phyloP scores from a whole-genome alignment of 2,888 invertebrate species.

The Leptinotarsa rubiginosa region DNA sequence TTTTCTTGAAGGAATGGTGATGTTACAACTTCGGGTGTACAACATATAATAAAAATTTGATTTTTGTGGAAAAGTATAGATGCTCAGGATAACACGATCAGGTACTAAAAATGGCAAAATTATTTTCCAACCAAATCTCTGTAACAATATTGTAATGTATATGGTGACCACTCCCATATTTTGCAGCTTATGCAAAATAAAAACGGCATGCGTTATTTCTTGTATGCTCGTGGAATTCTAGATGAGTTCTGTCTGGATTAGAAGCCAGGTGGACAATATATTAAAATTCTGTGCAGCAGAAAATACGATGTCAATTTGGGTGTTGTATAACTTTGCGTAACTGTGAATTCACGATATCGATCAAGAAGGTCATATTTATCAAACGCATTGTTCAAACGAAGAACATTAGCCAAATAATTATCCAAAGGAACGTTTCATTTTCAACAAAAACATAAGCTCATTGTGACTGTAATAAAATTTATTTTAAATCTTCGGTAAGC shows the following conservation, averaged over 20 bases:
- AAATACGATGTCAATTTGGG: conserved; percentile 10
- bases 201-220: conserved; percentile 19
- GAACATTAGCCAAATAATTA: neutral
- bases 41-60: too few species aligned
- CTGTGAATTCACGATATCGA: neutral
- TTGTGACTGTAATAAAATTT: too few species aligned
- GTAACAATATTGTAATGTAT: neutral
- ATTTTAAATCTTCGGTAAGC: too few species aligned
- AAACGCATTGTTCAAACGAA: neutral
- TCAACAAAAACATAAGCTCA: too few species aligned
- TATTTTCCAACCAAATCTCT: neutral
- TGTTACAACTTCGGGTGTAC: too few species aligned
- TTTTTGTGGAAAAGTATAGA: too few species aligned
- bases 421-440: too few species aligned
- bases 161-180: conserved; percentile 13
- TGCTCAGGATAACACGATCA: too few species aligned
- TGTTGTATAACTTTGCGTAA: conserved; percentile 7
- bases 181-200: conserved; percentile 10
- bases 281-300: conserved; percentile 14
- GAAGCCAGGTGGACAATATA: conserved; percentile 12
- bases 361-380: neutral
- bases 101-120: neutral
- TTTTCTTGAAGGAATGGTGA: too few species aligned
- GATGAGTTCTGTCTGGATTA: conserved; percentile 5
- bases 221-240: neutral